Evolutionary conservation across 2,797 vertebrate species (phyloP), one percentile per base, ranked within the genome.

Genomic region (Cyclopterus lumpus): DNA sequence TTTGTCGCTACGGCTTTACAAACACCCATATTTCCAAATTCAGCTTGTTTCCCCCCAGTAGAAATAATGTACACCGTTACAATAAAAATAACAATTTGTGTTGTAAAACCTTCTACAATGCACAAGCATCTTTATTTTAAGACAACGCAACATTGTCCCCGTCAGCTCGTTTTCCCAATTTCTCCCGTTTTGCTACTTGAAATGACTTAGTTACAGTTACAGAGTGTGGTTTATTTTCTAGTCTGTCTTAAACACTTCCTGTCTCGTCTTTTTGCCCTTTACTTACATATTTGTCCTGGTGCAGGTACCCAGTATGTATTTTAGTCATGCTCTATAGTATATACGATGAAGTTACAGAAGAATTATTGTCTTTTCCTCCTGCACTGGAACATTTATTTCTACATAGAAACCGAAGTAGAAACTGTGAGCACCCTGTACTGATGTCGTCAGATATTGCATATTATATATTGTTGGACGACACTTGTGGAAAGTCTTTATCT

Each of bases 401-500:
- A 2, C 14, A 18, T 8, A 58, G 22, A 32, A 64, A 38, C 18
- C 24, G 48, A n/a, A 36, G 36, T 28, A 12, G 30, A 15, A 15
- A 15, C 55, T 66, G 61, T 15, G 8, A 61, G 62, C 20, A 32
- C 54, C 44, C 20, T 20, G 44, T 44, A 42, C 63, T 80, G 28
- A 80, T 24, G 8, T 55, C 18, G 65, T 67, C 67, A 63, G n/a
- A 67, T 44, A 42, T n/a, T 68, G 38, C 40, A n/a, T n/a, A n/a
- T n/a, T n/a, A n/a, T n/a, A n/a, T n/a, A n/a, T n/a, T 28, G 51
- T 59, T 34, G 55, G 26, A 32, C 69, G 36, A 32, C 71, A 44
- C 69, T 70, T 71, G 54, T 30, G 26, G 55, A 76, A 76, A 78
- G 36, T 62, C 49, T 70, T 67, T 57, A 42, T 80, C 62, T 48